Percentiles rank a stretch among this genome's conserved stretches.
Evolutionary conservation across 2,888 invertebrate species (phyloP).

Genomic region (Hirtodrosophila confusa): DNA sequence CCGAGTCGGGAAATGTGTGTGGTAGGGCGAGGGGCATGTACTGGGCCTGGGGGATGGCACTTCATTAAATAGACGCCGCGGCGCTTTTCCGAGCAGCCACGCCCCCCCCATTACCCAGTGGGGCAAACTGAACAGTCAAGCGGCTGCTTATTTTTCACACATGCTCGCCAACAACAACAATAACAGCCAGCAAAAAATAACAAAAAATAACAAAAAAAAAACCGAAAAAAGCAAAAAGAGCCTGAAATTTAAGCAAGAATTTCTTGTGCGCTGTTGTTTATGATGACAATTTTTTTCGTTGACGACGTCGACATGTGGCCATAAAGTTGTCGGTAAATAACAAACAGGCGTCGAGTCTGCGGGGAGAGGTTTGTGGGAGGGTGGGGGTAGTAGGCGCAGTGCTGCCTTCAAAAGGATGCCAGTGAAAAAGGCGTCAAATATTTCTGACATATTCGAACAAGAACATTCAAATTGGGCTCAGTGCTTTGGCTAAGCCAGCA

Average conservation of each 20-base stretch:
- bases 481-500: constrained; percentile 10
- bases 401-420: constrained; percentile 26
- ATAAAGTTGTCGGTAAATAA: constrained; percentile 80
- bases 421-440: constrained; percentile 32
- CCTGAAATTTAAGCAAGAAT: constrained; percentile 69
- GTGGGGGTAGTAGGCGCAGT: constrained; percentile 9
- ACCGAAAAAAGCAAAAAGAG: neutral
- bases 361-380: neutral
- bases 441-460: constrained; percentile 19
- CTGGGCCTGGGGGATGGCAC: constrained; percentile 69
- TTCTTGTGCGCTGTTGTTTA: constrained; percentile 48
- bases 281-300: constrained; percentile 67
- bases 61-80: constrained; percentile 78
- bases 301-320: constrained; percentile 75
- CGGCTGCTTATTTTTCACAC: constrained; percentile 79
- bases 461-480: constrained; percentile 11
- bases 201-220: constrained; percentile 10
- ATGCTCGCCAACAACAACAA: constrained; percentile 62
- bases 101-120: constrained; percentile 61
- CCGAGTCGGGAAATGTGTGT: constrained; percentile 1
- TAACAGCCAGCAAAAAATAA: constrained; percentile 10
- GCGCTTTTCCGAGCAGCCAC: constrained; percentile 70
- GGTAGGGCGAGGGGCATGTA: neutral
- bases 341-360: constrained; percentile 68
- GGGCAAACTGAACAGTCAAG: constrained; percentile 28